Evolutionary conservation across 2,113 vertebrate species (phyloP).

Genomic region (Nothoprocta pentlandii): DNA sequence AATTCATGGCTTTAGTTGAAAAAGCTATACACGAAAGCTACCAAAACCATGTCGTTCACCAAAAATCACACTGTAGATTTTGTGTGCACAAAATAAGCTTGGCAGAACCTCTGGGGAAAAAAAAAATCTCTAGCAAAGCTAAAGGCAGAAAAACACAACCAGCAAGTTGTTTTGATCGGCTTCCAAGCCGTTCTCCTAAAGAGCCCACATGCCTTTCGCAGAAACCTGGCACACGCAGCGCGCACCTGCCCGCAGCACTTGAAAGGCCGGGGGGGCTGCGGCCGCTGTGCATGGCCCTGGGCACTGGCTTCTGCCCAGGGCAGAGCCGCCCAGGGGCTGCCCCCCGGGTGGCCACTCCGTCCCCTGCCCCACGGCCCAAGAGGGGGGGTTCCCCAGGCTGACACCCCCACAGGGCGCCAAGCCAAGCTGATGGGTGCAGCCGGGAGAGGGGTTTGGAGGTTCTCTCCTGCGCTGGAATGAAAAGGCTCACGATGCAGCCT

Average conservation of each 20-base stretch:
- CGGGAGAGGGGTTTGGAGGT: too few species aligned
- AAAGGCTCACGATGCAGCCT: too few species aligned
- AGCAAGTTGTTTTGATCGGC: background rate
- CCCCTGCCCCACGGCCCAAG: background rate
- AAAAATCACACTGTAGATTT: background rate
- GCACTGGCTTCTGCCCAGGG: background rate
- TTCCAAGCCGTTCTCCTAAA: background rate
- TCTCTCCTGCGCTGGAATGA: too few species aligned
- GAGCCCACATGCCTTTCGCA: background rate
- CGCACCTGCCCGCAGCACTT: background rate
- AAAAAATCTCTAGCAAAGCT: background rate
- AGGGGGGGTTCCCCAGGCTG: too few species aligned
- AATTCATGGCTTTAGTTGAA: background rate
- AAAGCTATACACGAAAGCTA: background rate
- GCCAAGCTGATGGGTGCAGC: too few species aligned
- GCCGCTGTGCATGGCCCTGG: background rate
- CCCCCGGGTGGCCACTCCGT: rapidly evolving
- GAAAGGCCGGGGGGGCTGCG: background rate
- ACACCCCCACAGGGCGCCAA: too few species aligned
- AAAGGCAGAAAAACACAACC: background rate
- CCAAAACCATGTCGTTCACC: background rate
- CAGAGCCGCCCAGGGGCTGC: background rate
- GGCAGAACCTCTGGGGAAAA: background rate
- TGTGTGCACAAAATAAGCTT: background rate
- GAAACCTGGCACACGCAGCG: background rate